A percentile compares a stretch with the other conserved stretches of the same genome.
Conservation (phyloP, 1,140 invertebrate species). For the Brachionus asplanchnoidis region DNA sequence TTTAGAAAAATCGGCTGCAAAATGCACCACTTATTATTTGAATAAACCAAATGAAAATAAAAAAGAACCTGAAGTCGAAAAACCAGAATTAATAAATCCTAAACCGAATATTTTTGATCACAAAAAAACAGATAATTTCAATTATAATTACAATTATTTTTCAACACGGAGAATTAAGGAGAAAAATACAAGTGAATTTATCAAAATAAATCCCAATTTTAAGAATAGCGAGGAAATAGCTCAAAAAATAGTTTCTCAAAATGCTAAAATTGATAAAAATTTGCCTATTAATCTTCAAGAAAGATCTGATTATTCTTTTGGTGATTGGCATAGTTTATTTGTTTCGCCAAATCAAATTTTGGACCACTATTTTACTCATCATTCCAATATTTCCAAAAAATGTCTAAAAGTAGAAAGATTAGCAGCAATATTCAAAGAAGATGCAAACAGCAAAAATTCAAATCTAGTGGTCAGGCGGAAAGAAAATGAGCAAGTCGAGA, state of each 20-base stretch:
- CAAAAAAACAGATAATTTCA: background rate
- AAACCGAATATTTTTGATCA: background rate
- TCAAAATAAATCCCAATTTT: background rate
- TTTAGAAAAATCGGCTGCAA: background rate
- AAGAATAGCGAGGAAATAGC: background rate
- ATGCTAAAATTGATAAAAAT: no score
- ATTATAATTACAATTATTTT: background rate
- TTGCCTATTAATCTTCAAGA: no score
- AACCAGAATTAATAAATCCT: background rate
- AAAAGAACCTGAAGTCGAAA: background rate
- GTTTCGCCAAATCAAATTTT: background rate
- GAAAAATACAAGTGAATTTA: background rate
- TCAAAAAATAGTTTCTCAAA: no score
- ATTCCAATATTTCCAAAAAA: background rate
- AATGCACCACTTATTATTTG: background rate
- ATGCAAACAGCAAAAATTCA: background rate
- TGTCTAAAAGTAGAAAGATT: background rate
- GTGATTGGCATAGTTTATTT: background rate
- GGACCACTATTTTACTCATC: background rate
- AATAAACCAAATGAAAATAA: background rate
- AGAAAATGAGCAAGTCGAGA: background rate
- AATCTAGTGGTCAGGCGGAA: background rate
- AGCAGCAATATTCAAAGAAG: background rate
- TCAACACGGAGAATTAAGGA: background rate
- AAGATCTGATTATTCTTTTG: no score